Conservation (phyloP, 1,140 invertebrate genomes). For the Paramacrobiotus metropolitanus region DNA sequence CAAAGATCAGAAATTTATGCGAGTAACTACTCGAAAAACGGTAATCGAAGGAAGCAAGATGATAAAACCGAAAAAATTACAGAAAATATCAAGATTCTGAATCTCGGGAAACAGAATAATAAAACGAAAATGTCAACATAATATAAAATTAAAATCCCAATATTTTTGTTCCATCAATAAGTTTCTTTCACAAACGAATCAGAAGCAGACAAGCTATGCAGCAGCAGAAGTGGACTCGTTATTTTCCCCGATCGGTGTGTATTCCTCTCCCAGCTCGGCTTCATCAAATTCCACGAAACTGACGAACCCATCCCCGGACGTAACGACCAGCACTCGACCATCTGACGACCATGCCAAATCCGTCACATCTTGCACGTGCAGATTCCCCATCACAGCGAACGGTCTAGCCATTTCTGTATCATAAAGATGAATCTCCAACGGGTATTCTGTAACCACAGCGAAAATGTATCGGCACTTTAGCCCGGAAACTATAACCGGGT, state of each 20-base stretch:
- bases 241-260: not conserved
- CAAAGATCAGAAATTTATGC: too few relatives aligned
- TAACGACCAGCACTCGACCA: slow-evolving; percentile 50
- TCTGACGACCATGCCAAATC: slow-evolving; percentile 75
- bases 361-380: slow-evolving; percentile 75
- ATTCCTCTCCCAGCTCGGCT: slow-evolving; percentile 44
- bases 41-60: too few relatives aligned
- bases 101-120: not conserved
- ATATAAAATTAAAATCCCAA: not conserved
- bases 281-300: slow-evolving; percentile 60
- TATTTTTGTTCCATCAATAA: too few relatives aligned
- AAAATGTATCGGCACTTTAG: slow-evolving; percentile 67
- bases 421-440: slow-evolving; percentile 61
- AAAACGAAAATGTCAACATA: not conserved
- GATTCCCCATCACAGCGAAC: slow-evolving; percentile 59
- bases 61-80: too few relatives aligned
- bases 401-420: slow-evolving; percentile 70
- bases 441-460: slow-evolving; percentile 62
- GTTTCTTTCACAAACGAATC: too few relatives aligned
- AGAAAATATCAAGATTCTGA: too few relatives aligned
- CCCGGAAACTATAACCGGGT: too few relatives aligned
- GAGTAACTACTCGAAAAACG: too few relatives aligned
- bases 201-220: not conserved
- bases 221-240: not conserved
- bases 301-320: slow-evolving; percentile 85